Evolutionary conservation across 2,888 invertebrate genomes (phyloP).

Genomic region (Nebria salina): DNA sequence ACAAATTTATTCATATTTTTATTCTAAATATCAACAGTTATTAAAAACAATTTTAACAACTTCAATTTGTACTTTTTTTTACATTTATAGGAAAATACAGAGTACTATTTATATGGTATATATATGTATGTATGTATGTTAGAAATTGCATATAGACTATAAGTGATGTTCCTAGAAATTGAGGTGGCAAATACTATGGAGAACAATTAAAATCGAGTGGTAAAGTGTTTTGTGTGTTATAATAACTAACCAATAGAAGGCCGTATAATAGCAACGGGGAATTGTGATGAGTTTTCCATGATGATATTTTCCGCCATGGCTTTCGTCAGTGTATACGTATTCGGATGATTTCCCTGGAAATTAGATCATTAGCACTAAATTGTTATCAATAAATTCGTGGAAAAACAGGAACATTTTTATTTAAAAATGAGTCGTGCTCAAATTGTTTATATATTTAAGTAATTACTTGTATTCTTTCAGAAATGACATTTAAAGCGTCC

Average conservation of each 20-base stretch:
- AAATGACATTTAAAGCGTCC: conserved; percentile 68
- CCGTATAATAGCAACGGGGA: conserved; percentile 90
- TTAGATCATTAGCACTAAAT: no score
- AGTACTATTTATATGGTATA: no score
- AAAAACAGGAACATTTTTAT: background rate
- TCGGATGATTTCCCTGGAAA: conserved; percentile 81
- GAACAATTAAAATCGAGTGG: no score
- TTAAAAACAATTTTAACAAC: background rate
- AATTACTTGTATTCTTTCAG: conserved; percentile 68
- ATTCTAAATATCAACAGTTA: background rate
- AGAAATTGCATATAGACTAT: no score
- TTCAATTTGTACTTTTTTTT: background rate
- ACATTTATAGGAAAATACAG: no score
- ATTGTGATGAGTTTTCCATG: conserved; percentile 71
- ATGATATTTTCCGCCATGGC: conserved; percentile 90
- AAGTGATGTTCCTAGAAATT: no score
- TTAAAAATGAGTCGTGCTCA: background rate
- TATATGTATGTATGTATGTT: no score
- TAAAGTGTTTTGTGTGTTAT: background rate
- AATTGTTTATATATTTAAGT: background rate
- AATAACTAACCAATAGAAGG: conserved; percentile 82
- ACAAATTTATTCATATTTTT: conserved; percentile 40
- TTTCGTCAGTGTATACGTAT: conserved; percentile 96
- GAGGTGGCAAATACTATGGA: no score
- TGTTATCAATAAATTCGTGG: background rate